Evolutionary conservation across 92 coral and sea anemone species (phyloP).

Genomic region (Zoanthus sociatus): DNA sequence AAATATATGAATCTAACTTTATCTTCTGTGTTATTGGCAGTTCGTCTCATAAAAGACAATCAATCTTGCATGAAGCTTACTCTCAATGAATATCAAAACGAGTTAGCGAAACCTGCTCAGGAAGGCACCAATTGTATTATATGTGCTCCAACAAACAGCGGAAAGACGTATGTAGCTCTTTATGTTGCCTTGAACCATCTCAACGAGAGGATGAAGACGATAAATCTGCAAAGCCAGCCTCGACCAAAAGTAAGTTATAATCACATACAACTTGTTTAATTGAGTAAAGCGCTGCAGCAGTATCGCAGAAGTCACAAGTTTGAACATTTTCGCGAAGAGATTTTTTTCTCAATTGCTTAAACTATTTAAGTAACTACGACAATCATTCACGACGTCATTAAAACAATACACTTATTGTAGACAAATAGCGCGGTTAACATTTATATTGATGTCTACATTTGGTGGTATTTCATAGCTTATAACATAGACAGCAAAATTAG

Average conservation of each 20-base stretch:
- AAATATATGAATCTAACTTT: too few species aligned
- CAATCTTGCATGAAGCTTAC: slow-evolving; percentile 11
- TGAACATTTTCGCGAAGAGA: too few species aligned
- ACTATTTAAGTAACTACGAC: too few species aligned
- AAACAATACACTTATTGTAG: too few species aligned
- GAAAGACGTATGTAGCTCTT: slow-evolving; percentile 67
- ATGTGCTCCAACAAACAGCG: slow-evolving; percentile 63
- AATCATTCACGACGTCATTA: too few species aligned
- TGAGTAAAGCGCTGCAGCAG: too few species aligned
- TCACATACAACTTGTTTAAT: background rate
- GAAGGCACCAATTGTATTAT: slow-evolving; percentile 51
- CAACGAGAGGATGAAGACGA: background rate
- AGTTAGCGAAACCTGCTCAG: slow-evolving; percentile 54
- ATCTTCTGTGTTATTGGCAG: background rate
- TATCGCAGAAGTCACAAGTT: too few species aligned
- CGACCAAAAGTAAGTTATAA: slow-evolving; percentile 8
- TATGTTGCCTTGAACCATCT: slow-evolving; percentile 34
- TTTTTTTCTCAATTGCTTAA: too few species aligned
- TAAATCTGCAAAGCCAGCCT: background rate
- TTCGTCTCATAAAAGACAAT: slow-evolving; percentile 29
- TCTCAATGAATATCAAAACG: slow-evolving; percentile 35
- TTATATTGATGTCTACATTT: too few species aligned
- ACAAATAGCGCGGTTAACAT: too few species aligned
- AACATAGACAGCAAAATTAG: too few species aligned
- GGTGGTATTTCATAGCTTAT: too few species aligned